A percentile compares a stretch with the other conserved stretches of the same genome.
Conservation (phyloP, 2,113 vertebrate genomes). For the Sphaerodactylus townsendi region DNA sequence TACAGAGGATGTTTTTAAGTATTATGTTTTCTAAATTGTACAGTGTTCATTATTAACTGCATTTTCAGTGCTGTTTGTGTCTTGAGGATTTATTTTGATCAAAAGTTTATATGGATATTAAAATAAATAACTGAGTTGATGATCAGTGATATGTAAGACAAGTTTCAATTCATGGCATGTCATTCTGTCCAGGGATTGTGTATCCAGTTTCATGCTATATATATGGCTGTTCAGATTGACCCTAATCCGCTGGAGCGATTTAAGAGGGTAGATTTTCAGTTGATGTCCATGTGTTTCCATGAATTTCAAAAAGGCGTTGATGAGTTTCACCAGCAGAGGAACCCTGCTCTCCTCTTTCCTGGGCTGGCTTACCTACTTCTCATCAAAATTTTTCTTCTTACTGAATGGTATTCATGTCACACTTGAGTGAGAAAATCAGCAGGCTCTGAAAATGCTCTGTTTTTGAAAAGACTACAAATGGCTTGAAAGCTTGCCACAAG, state of each 20-base stretch:
- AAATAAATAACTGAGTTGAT: not conserved
- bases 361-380: not conserved
- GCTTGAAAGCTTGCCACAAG: slow-evolving; percentile 20
- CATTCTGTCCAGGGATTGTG: not conserved
- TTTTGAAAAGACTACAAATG: slow-evolving; percentile 9
- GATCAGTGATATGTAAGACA: not conserved
- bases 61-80: not conserved
- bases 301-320: not conserved
- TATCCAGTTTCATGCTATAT: not conserved
- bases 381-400: slow-evolving; percentile 36
- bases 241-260: too few relatives aligned
- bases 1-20: too few relatives aligned
- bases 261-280: too few relatives aligned
- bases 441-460: slow-evolving; percentile 43
- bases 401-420: slow-evolving; percentile 24
- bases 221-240: not conserved
- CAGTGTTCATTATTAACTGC: not conserved
- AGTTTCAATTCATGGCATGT: not conserved
- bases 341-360: slow-evolving; percentile 28
- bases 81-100: not conserved
- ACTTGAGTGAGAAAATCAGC: slow-evolving; percentile 40
- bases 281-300: not conserved
- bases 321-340: not conserved
- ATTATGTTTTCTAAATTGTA: not conserved
- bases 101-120: not conserved